phyloP scores from a whole-genome alignment of 2,888 invertebrate genomes.

The Agrilus mali region DNA sequence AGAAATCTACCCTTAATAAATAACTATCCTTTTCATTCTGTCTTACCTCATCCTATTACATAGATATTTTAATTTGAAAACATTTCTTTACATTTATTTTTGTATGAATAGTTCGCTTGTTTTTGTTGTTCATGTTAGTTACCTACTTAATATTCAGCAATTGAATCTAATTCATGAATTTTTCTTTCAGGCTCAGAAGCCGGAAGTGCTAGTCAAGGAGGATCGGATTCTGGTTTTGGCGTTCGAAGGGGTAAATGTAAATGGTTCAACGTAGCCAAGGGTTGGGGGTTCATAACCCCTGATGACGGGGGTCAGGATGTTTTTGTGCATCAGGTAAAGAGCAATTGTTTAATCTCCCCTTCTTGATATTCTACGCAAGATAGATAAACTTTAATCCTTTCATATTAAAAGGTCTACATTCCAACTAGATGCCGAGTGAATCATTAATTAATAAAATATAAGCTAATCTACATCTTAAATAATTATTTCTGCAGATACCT shows the following conservation, averaged over 20 bases:
- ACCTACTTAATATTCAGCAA: no score
- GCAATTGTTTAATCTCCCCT: no score
- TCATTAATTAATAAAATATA: no score
- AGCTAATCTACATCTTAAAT: no score
- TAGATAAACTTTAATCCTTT: no score
- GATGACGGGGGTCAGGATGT: slow-evolving; percentile 84
- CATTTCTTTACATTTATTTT: neutral
- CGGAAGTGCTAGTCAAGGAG: slow-evolving; percentile 33
- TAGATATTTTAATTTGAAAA: neutral
- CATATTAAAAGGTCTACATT: no score
- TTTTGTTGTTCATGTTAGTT: no score
- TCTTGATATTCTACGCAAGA: no score
- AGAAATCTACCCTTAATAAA: slow-evolving; percentile 1
- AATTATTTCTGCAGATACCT: no score
- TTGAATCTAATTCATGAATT: neutral
- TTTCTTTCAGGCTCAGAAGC: slow-evolving; percentile 31
- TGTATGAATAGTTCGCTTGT: neutral
- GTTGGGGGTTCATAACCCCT: slow-evolving; percentile 89
- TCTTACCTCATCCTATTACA: no score
- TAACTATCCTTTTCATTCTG: neutral
- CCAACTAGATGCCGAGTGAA: no score
- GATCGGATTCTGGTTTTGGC: slow-evolving; percentile 40
- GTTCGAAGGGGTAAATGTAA: slow-evolving; percentile 73
- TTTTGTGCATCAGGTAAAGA: slow-evolving; percentile 81
- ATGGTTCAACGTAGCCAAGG: slow-evolving; percentile 94